A percentile compares a stretch with the other conserved stretches of the same genome.
These are phyloP conservation scores for Autographa gamma DNA, from an alignment of 2,888 invertebrate genomes.

Conservation along the genomic window DNA sequence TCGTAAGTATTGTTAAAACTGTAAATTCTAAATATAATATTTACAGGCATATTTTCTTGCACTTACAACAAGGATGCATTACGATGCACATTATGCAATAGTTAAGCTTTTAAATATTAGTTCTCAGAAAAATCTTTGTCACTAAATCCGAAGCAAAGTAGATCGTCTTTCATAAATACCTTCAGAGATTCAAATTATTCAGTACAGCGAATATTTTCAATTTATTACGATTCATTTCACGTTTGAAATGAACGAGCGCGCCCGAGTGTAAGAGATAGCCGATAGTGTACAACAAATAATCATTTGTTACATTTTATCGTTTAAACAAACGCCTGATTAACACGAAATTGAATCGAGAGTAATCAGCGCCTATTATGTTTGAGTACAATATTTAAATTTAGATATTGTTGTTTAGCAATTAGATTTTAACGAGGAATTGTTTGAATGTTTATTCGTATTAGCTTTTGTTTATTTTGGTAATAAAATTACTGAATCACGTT, in stretches of 20 bases:
- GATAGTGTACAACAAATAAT: constrained; percentile 32
- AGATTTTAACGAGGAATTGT: constrained; percentile 11
- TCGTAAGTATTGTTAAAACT: too few species aligned
- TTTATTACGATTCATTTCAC: constrained; percentile 42
- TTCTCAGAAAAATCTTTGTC: not conserved
- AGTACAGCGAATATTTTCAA: constrained; percentile 19
- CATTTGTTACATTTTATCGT: constrained; percentile 50
- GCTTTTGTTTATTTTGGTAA: not conserved
- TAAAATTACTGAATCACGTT: not conserved
- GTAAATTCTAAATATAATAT: too few species aligned
- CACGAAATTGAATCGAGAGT: constrained; percentile 27
- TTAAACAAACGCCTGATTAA: constrained; percentile 29
- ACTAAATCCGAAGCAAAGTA: constrained; percentile 40
- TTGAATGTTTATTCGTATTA: not conserved
- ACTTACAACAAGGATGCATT: too few species aligned
- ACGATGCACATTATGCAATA: too few species aligned
- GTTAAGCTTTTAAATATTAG: not conserved
- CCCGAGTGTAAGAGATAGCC: constrained; percentile 57
- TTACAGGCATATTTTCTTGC: too few species aligned
- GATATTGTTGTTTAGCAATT: constrained; percentile 10
- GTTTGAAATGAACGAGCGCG: constrained; percentile 38
- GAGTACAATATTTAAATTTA: constrained; percentile 10
- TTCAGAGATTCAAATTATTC: constrained; percentile 8
- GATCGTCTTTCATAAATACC: constrained; percentile 34
- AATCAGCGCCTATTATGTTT: constrained; percentile 23